A percentile compares a stretch with the other conserved stretches of the same genome.
These are phyloP conservation scores for Leptonema lineaticorne DNA, from an alignment of 1,140 invertebrate species.

Conservation along the genomic window DNA sequence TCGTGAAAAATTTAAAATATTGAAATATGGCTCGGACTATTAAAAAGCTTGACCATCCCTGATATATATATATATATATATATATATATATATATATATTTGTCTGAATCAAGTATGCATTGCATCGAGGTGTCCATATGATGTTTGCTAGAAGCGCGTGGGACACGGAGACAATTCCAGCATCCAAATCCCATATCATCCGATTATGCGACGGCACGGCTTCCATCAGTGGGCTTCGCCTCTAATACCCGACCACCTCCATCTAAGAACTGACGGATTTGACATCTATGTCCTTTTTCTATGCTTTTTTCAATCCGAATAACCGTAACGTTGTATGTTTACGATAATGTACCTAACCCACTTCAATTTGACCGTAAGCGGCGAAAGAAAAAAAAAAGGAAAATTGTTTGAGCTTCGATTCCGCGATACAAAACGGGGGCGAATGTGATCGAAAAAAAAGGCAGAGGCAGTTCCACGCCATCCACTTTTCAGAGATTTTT, in stretches of 20 bases:
- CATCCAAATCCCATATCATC: slow-evolving; percentile 38
- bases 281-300: slow-evolving; percentile 13
- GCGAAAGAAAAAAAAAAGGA: too few relatives aligned
- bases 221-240: slow-evolving; percentile 17
- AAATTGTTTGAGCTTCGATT: too few relatives aligned
- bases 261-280: slow-evolving; percentile 14
- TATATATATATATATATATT: too few relatives aligned
- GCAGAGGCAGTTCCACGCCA: too few relatives aligned
- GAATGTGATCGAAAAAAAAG: too few relatives aligned
- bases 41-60: too few relatives aligned
- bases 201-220: slow-evolving; percentile 38
- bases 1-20: not conserved
- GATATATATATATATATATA: too few relatives aligned
- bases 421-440: too few relatives aligned
- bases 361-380: not conserved
- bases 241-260: slow-evolving; percentile 2
- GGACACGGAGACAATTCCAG: slow-evolving; percentile 31
- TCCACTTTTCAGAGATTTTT: too few relatives aligned
- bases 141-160: slow-evolving; percentile 1
- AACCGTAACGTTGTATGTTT: slow-evolving; percentile 25
- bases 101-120: not conserved
- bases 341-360: slow-evolving; percentile 18
- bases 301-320: slow-evolving; percentile 22
- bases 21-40: too few relatives aligned
- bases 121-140: slow-evolving; percentile 5